A percentile compares a stretch with the other conserved stretches of the same genome.
Conservation (phyloP, 2,113 vertebrate species). For the Montifringilla adamsi region DNA sequence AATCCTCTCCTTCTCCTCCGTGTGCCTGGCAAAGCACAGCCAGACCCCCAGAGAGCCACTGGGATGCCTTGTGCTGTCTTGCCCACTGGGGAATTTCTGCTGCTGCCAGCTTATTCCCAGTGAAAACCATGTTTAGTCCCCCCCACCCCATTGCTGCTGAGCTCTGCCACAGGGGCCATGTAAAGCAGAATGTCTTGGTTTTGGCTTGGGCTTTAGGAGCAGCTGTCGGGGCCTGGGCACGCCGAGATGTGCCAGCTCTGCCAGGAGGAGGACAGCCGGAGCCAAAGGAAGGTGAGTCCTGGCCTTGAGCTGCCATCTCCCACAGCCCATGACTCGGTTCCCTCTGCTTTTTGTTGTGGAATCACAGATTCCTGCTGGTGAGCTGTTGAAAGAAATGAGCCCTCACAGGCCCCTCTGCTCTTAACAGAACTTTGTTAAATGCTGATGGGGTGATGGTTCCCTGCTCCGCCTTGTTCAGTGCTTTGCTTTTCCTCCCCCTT, state of each 20-base stretch:
- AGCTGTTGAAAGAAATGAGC: not conserved
- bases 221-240: conserved; percentile 35
- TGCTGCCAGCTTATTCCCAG: not conserved
- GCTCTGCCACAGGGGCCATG: not conserved
- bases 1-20: fast-evolving
- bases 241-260: conserved; percentile 80
- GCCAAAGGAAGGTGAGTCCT: conserved; percentile 75
- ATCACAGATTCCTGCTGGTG: not conserved
- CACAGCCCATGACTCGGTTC: fast-evolving
- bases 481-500: not conserved
- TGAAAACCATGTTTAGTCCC: not conserved
- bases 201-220: conserved; percentile 67
- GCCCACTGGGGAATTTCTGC: not conserved
- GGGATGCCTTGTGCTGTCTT: not conserved
- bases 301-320: fast-evolving
- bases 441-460: not conserved
- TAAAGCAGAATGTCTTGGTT: not conserved
- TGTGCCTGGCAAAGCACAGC: not conserved
- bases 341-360: fast-evolving
- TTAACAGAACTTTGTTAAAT: not conserved
- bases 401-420: not conserved
- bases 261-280: conserved; percentile 71
- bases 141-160: not conserved
- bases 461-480: not conserved
- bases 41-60: not conserved